These are phyloP conservation scores for Hyalella azteca DNA, from an alignment of 2,888 invertebrate genomes.

Conservation along the genomic window DNA sequence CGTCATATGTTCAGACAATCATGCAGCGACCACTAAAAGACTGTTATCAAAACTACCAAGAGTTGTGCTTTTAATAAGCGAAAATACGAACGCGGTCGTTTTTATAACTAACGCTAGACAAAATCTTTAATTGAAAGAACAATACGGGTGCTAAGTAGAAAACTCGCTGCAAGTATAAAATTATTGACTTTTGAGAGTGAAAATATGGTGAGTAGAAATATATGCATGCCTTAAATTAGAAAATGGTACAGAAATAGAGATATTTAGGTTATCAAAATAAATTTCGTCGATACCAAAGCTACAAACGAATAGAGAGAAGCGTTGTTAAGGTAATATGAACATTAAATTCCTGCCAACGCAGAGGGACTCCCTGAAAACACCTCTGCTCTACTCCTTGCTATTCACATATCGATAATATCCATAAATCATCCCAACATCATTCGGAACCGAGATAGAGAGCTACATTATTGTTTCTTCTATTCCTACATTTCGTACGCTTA, in stretches of 20 bases:
- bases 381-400: neutral
- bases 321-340: neutral
- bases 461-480: neutral
- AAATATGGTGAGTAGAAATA: too few relatives aligned
- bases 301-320: conserved; percentile 21
- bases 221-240: conserved; percentile 4
- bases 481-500: neutral
- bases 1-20: too few relatives aligned
- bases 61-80: conserved; percentile 18
- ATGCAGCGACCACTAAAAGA: too few relatives aligned
- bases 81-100: conserved; percentile 15
- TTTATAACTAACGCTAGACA: neutral
- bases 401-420: neutral
- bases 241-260: conserved; percentile 31
- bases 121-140: neutral
- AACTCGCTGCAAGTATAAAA: neutral
- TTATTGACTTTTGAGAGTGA: neutral
- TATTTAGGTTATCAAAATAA: conserved; percentile 2
- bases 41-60: too few relatives aligned
- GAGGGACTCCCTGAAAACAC: too few relatives aligned
- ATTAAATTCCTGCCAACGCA: neutral
- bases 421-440: neutral
- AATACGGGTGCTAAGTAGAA: neutral
- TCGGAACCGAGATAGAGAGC: neutral
- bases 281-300: conserved; percentile 20